A percentile compares a stretch with the other conserved stretches of the same genome.
phyloP scores from a whole-genome alignment of 2,113 vertebrate species.

The Chaetodon auriga region DNA sequence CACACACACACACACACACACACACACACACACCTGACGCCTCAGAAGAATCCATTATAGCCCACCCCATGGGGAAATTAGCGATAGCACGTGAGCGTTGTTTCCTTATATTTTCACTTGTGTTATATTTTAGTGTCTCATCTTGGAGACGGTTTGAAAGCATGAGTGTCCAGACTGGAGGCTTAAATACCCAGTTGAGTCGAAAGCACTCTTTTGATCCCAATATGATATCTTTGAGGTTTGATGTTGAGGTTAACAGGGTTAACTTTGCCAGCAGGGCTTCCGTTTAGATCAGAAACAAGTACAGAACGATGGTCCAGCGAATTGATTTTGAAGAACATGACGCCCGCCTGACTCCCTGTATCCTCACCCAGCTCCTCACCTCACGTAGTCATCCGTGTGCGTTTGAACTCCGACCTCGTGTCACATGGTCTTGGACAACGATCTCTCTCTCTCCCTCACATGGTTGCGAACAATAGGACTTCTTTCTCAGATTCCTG shows the following conservation, averaged over 20 bases:
- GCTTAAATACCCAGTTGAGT: slow-evolving; percentile 2
- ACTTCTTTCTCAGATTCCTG: slow-evolving; percentile 70
- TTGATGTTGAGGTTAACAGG: not conserved
- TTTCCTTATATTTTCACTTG: not conserved
- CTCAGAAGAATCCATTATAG: not conserved
- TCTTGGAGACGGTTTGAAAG: too few species aligned
- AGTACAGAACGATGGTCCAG: not conserved
- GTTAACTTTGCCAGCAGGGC: not conserved
- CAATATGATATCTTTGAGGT: not conserved
- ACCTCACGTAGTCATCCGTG: slow-evolving; percentile 27
- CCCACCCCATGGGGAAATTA: slow-evolving; percentile 3
- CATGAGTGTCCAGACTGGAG: too few species aligned
- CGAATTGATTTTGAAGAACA: not conserved
- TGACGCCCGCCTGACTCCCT: not conserved
- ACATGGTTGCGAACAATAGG: slow-evolving; percentile 64
- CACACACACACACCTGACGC: slow-evolving; percentile 10
- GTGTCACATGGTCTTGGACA: slow-evolving; percentile 55
- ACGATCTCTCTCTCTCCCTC: slow-evolving; percentile 32
- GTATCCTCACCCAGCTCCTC: not conserved
- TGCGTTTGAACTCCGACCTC: slow-evolving; percentile 46
- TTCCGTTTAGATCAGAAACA: not conserved
- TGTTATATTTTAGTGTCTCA: not conserved
- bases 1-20: slow-evolving; percentile 26
- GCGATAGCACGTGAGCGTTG: not conserved
- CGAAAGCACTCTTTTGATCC: not conserved